These are phyloP conservation scores for Sarcophaga subvicina DNA, from an alignment of 2,888 invertebrate genomes.

Conservation along the genomic window DNA sequence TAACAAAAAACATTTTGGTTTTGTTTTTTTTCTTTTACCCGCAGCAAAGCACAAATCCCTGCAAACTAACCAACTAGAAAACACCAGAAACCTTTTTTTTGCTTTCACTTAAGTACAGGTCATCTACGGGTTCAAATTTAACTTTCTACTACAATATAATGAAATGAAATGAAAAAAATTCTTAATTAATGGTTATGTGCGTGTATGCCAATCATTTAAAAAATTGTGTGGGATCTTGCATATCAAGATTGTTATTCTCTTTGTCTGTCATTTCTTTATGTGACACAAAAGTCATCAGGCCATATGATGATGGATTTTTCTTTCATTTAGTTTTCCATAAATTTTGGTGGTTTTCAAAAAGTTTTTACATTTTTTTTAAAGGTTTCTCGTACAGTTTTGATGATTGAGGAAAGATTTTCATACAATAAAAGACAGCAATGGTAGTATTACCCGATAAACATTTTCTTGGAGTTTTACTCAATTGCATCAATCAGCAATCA, in stretches of 20 bases:
- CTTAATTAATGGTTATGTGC: constrained; percentile 1
- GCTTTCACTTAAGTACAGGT: constrained; percentile 10
- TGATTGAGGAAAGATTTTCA: background rate
- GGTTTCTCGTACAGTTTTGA: background rate
- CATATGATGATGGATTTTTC: background rate
- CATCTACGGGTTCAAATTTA: constrained; percentile 27
- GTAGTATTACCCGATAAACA: too few relatives aligned
- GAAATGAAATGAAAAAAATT: too few relatives aligned
- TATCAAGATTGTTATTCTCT: background rate
- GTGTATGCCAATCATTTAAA: background rate
- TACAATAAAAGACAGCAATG: too few relatives aligned
- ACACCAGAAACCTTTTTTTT: too few relatives aligned
- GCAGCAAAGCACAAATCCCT: too few relatives aligned
- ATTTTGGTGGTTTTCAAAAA: background rate
- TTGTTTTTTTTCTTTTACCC: too few relatives aligned
- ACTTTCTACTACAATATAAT: constrained; percentile 2
- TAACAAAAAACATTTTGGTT: too few relatives aligned
- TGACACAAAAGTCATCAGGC: background rate
- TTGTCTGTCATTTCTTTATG: background rate
- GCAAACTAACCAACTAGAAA: too few relatives aligned
- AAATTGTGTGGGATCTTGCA: constrained; percentile 17
- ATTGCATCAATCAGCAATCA: too few relatives aligned
- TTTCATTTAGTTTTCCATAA: background rate
- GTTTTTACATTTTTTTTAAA: background rate
- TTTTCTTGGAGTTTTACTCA: too few relatives aligned